Conservation (phyloP, 2,113 vertebrate genomes). For the Cygnus atratus region DNA sequence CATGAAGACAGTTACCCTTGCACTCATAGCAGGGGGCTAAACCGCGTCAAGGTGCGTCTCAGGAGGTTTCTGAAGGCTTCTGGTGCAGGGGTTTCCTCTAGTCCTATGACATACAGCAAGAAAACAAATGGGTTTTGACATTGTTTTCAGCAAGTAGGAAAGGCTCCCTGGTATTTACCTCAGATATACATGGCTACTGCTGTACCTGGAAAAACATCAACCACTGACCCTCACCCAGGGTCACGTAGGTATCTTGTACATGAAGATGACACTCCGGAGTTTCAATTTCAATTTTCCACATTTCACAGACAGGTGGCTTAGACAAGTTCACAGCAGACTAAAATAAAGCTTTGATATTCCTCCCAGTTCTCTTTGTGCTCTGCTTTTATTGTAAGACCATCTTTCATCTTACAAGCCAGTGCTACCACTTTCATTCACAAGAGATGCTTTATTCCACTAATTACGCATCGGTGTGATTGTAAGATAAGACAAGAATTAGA, state of each 20-base stretch:
- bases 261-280: accelerated
- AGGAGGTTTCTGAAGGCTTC: background rate
- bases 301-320: background rate
- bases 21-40: background rate
- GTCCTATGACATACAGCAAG: background rate
- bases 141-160: background rate
- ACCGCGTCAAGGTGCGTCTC: background rate
- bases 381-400: background rate
- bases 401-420: background rate
- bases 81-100: background rate
- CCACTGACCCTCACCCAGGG: background rate
- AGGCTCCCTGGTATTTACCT: background rate
- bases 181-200: background rate
- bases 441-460: background rate
- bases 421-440: background rate
- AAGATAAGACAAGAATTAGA: background rate
- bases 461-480: background rate
- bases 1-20: background rate
- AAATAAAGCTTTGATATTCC: background rate
- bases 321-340: background rate
- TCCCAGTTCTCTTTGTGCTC: background rate
- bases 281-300: background rate
- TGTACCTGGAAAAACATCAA: background rate
- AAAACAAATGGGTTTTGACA: background rate
- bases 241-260: background rate